Percentiles rank a stretch among this genome's conserved stretches.
phyloP scores from a whole-genome alignment of 2,113 vertebrate genomes.

The Amblyornis subalaris region DNA sequence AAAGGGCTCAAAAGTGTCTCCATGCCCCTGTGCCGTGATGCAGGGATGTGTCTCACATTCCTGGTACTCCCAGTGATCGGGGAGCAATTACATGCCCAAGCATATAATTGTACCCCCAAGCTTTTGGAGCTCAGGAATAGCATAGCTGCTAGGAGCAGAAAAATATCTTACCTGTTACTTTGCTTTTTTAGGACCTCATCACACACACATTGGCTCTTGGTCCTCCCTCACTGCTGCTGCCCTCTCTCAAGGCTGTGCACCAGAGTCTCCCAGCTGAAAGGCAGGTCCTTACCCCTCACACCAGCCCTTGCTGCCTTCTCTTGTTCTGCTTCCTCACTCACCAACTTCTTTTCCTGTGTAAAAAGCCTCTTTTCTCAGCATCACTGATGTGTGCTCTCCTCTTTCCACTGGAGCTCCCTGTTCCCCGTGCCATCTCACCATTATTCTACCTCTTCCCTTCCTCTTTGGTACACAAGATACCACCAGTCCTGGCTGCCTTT shows the following conservation, averaged over 20 bases:
- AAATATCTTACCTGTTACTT: neutral
- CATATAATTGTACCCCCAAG: neutral
- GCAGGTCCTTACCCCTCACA: accelerated
- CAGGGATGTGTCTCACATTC: neutral
- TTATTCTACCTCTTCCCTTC: neutral
- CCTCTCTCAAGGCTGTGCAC: neutral
- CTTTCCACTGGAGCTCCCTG: neutral
- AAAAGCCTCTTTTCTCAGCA: neutral
- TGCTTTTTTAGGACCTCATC: neutral
- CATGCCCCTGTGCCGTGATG: neutral
- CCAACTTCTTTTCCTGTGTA: neutral
- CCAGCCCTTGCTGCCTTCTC: neutral
- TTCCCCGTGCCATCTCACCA: neutral
- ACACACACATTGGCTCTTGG: accelerated
- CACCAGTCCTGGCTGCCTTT: neutral
- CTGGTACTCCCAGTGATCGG: neutral
- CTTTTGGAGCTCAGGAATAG: neutral
- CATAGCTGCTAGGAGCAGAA: neutral
- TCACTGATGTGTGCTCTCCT: neutral
- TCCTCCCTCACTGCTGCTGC: neutral
- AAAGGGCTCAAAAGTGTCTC: neutral
- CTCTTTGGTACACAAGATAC: accelerated
- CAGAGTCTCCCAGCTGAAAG: neutral
- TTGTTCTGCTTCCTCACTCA: accelerated
- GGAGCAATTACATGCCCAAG: neutral